A percentile compares a stretch with the other conserved stretches of the same genome.
These are phyloP conservation scores for Falcaria lacertinaria DNA, from an alignment of 2,888 invertebrate species.

Conservation along the genomic window DNA sequence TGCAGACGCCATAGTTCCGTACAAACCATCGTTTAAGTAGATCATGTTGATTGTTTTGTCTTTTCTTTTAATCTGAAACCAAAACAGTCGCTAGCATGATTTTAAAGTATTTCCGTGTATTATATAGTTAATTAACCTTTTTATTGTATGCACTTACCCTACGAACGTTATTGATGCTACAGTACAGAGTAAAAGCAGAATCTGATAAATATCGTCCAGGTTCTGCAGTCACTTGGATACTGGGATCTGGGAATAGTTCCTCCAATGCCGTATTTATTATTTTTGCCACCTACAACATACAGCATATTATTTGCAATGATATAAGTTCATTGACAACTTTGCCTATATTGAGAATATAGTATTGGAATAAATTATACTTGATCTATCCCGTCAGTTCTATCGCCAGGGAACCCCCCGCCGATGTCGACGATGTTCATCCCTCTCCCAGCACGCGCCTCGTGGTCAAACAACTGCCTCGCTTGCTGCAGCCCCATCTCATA, in stretches of 20 bases:
- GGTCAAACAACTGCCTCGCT: conserved; percentile 32
- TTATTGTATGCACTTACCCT: conserved; percentile 21
- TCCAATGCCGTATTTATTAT: conserved; percentile 32
- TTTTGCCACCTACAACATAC: conserved; percentile 29
- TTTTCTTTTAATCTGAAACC: conserved; percentile 28
- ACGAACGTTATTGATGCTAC: conserved; percentile 30
- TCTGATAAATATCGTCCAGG: conserved; percentile 39
- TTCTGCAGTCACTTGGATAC: conserved; percentile 35
- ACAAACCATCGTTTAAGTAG: conserved; percentile 36
- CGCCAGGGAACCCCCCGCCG: conserved; percentile 37
- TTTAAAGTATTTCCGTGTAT: too few relatives aligned
- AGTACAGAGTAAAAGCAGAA: conserved; percentile 31
- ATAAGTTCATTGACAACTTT: too few relatives aligned
- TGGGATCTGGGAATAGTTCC: conserved; percentile 35
- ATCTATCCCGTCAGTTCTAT: conserved; percentile 26
- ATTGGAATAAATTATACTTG: too few relatives aligned
- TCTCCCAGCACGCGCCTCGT: conserved; percentile 34
- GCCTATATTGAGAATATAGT: too few relatives aligned
- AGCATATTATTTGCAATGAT: too few relatives aligned
- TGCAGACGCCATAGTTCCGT: conserved; percentile 29
- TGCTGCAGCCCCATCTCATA: conserved; percentile 26
- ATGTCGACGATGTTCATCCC: conserved; percentile 39
- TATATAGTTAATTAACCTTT: too few relatives aligned
- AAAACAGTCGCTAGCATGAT: too few relatives aligned
- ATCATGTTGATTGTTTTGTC: conserved; percentile 34